Evolutionary conservation across 2,888 invertebrate species (phyloP), one percentile per base, ranked within the genome.

Genomic region (Melieria omissa): DNA sequence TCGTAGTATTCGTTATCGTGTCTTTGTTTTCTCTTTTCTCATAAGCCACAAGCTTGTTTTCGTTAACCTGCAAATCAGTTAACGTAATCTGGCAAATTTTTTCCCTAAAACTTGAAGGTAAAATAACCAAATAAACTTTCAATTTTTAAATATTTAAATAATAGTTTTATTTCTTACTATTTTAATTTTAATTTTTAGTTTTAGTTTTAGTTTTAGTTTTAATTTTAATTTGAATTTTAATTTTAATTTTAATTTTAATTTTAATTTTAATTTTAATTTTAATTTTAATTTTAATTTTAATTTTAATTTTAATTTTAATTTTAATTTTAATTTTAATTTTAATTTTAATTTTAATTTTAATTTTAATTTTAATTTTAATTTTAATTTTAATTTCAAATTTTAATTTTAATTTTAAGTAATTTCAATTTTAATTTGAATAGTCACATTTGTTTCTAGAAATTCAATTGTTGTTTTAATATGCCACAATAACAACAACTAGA

Each of bases 401-500:
- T 58, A 1, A 16, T 42, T 14, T 8, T 58, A 16, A 58, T 5
- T 6, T 42, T 58, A 16, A 42, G 12, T 42, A 42, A 9, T 7
- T 44, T 42, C 42, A n/a, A 12, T 60, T 60, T 60, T n/a, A 8
- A 9, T 4, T 60, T 41, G n/a, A 60, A 41, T n/a, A 42, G 29
- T 5, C 8, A 10, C 4, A 41, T 5, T 7, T 58, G 29, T 41
- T 41, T 58, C 5, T 44, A 58, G 12, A 10, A 57, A 58, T 42
- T 58, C 45, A 12, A n/a, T 1, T n/a, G 60, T n/a, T 44, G 41
- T 44, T 29, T 29, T 9, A 41, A 14, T 44, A 68, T 12, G 57
- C 46, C 57, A 5, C 14, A 65, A 49, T 52, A 65, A 65, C 44
- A 60, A 55, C 57, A 64, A 65, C 58, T 49, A 70, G 49, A n/a